Evolutionary conservation across 2,888 invertebrate species (phyloP).

Genomic region (Lysandra bellargus): DNA sequence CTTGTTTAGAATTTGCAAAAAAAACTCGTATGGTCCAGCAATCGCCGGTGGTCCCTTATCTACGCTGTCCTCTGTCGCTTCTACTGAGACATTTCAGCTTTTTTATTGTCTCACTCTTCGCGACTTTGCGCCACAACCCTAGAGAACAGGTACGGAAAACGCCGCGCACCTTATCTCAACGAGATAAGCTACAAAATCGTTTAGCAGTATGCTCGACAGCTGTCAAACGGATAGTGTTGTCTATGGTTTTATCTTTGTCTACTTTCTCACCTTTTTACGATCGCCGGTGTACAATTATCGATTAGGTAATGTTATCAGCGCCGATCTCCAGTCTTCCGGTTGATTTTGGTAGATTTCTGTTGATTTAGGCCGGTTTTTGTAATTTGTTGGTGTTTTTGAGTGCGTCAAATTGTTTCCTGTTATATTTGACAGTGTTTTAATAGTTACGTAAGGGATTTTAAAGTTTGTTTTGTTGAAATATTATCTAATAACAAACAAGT

Average conservation of each 20-base stretch:
- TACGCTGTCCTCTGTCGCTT: constrained; percentile 68
- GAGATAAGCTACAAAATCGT: constrained; percentile 37
- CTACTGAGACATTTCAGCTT: constrained; percentile 79
- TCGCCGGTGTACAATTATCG: constrained; percentile 79
- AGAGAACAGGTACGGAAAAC: constrained; percentile 32
- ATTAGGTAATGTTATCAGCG: constrained; percentile 77
- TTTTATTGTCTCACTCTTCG: constrained; percentile 77
- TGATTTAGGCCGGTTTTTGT: constrained; percentile 68
- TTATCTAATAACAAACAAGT: not conserved
- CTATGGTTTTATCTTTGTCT: constrained; percentile 73
- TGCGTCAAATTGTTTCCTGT: constrained; percentile 56
- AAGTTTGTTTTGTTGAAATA: constrained; percentile 22
- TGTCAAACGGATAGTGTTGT: not conserved
- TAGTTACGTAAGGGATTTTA: constrained; percentile 39
- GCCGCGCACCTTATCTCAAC: constrained; percentile 34
- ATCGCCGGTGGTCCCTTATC: constrained; percentile 78
- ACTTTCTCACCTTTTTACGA: constrained; percentile 81
- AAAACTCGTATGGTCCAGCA: constrained; percentile 52
- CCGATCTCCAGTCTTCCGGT: constrained; percentile 79
- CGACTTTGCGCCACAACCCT: constrained; percentile 61
- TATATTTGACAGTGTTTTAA: constrained; percentile 42
- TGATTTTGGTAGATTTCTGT: constrained; percentile 71
- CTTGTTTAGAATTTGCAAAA: constrained; percentile 36
- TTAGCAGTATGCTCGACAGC: constrained; percentile 18
- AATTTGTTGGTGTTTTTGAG: constrained; percentile 60